These are phyloP conservation scores for Eupithecia abbreviata DNA, from an alignment of 2,888 invertebrate genomes.

Conservation along the genomic window DNA sequence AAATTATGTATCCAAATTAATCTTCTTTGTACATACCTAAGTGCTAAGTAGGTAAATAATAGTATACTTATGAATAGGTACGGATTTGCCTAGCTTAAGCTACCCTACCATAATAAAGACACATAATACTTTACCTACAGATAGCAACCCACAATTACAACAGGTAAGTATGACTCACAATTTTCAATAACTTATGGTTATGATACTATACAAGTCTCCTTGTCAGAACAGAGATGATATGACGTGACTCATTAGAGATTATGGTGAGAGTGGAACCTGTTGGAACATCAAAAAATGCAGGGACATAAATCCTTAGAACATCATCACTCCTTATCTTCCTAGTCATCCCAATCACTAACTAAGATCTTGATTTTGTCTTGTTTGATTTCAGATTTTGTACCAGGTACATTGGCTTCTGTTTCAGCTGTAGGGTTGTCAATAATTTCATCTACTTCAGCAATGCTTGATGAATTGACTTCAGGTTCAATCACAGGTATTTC, in stretches of 20 bases:
- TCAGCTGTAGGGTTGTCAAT: slow-evolving; percentile 31
- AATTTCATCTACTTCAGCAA: slow-evolving; percentile 23
- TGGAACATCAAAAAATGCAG: neutral
- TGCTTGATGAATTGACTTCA: slow-evolving; percentile 13
- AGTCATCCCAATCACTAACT: slow-evolving; percentile 81
- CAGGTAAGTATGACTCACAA: neutral
- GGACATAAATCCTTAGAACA: neutral
- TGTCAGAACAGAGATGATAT: neutral
- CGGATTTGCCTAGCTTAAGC: neutral
- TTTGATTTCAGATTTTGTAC: slow-evolving; percentile 47
- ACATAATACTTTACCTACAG: neutral
- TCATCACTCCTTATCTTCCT: slow-evolving; percentile 55
- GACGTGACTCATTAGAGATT: neutral
- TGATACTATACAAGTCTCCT: neutral
- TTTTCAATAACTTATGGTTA: neutral
- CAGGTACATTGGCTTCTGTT: slow-evolving; percentile 21
- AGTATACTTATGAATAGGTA: neutral
- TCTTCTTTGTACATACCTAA: too few species aligned
- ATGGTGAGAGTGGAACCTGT: neutral
- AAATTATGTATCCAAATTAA: neutral
- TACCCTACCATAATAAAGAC: neutral
- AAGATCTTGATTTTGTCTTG: slow-evolving; percentile 73
- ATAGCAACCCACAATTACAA: neutral
- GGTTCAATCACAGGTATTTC: neutral
- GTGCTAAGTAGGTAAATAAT: neutral